These are phyloP conservation scores for Agonopterix alstromeriana DNA, from an alignment of 2,888 invertebrate species.

Conservation along the genomic window DNA sequence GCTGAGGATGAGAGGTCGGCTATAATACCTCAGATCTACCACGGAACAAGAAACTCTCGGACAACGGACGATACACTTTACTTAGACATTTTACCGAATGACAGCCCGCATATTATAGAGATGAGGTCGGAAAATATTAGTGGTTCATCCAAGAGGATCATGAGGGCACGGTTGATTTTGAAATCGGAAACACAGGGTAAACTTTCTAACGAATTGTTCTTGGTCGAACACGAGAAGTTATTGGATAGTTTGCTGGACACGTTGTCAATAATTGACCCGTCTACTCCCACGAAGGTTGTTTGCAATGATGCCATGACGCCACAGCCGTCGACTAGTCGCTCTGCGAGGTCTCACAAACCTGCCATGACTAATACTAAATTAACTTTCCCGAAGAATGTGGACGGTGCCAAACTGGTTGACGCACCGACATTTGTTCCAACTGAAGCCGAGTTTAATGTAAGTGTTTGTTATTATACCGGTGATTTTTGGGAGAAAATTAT, in stretches of 20 bases:
- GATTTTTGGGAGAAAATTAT: too few relatives aligned
- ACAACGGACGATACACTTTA: not conserved
- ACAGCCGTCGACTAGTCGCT: not conserved
- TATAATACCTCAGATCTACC: not conserved
- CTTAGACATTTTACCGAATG: not conserved
- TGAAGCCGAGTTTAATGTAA: slow-evolving; percentile 83
- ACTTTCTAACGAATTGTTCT: not conserved
- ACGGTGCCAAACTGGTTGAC: slow-evolving; percentile 60
- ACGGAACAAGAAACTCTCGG: not conserved
- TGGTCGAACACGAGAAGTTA: not conserved
- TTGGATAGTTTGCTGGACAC: not conserved
- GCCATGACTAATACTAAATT: too few relatives aligned
- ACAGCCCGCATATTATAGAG: not conserved
- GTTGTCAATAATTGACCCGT: not conserved
- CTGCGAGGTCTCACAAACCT: too few relatives aligned
- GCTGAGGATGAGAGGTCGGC: not conserved
- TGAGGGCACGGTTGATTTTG: not conserved
- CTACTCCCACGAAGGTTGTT: not conserved
- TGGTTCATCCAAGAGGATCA: not conserved
- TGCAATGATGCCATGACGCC: not conserved
- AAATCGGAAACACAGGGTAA: not conserved
- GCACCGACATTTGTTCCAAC: slow-evolving; percentile 89
- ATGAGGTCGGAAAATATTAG: not conserved
- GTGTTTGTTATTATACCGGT: slow-evolving; percentile 5
- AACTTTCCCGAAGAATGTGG: not conserved